Evolutionary conservation across 2,113 vertebrate species (phyloP).

Genomic region (Catagonus wagneri): DNA sequence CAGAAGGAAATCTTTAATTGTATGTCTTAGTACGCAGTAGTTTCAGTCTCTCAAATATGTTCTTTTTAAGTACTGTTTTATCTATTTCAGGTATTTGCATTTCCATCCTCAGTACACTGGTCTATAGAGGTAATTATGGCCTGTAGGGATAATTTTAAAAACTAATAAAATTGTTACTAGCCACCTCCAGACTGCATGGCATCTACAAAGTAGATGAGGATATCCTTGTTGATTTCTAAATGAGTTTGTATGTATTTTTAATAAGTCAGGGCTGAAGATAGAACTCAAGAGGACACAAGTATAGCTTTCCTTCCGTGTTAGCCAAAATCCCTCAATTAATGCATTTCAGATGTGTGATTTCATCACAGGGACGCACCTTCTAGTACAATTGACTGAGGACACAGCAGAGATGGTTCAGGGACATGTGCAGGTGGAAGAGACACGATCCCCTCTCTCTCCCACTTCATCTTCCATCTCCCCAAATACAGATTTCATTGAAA

Average conservation of each 20-base stretch:
- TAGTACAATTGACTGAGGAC: background rate
- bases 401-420: fast-evolving
- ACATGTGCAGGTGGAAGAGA: fast-evolving
- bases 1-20: too few relatives aligned
- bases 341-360: too few relatives aligned
- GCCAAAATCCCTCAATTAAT: background rate
- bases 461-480: background rate
- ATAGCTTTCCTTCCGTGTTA: background rate
- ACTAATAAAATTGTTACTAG: background rate
- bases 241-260: background rate
- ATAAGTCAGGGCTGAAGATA: background rate
- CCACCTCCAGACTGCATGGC: background rate
- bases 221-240: background rate
- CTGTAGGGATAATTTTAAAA: background rate
- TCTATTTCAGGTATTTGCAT: background rate
- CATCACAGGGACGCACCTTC: too few relatives aligned
- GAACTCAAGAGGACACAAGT: background rate
- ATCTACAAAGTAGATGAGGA: background rate
- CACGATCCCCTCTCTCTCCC: fast-evolving
- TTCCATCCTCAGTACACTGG: background rate
- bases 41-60: background rate
- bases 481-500: background rate
- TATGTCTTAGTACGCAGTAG: background rate
- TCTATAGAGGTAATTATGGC: background rate
- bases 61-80: background rate